phyloP scores from a whole-genome alignment of 2,888 invertebrate genomes.

The Orthosia gothica region DNA sequence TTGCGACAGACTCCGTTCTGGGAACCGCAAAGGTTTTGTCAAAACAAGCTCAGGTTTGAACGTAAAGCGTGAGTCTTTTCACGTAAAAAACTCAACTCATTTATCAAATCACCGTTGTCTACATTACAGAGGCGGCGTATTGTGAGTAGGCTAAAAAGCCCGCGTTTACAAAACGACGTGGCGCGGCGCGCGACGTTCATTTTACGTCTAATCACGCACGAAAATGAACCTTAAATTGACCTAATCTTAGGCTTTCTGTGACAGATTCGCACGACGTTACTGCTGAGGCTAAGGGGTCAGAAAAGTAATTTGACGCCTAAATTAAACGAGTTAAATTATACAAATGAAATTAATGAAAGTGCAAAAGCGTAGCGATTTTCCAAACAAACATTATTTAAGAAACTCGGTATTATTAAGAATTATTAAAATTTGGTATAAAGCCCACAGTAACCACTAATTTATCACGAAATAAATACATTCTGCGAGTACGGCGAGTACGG shows the following conservation, averaged over 20 bases:
- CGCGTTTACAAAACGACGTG: conserved; percentile 79
- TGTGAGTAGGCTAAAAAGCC: conserved; percentile 87
- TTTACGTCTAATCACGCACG: conserved; percentile 69
- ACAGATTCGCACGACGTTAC: conserved; percentile 55
- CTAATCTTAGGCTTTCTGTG: conserved; percentile 63
- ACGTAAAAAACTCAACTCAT: conserved; percentile 85
- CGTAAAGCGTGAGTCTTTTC: conserved; percentile 81
- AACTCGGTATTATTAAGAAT: conserved; percentile 71
- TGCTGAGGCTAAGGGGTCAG: conserved; percentile 65
- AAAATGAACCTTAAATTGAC: conserved; percentile 77
- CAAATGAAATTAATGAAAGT: conserved; percentile 85
- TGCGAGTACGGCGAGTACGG: neutral
- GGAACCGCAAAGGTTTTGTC: conserved; percentile 78
- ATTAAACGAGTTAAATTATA: conserved; percentile 86
- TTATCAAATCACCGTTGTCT: conserved; percentile 89
- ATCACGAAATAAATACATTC: conserved; percentile 7
- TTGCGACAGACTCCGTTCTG: conserved; percentile 74
- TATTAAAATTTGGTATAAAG: conserved; percentile 51
- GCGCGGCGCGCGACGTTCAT: conserved; percentile 73
- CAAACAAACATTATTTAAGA: conserved; percentile 77
- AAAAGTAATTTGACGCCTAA: conserved; percentile 82
- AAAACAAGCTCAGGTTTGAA: conserved; percentile 79
- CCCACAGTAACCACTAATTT: conserved; percentile 42
- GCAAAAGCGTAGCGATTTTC: conserved; percentile 81
- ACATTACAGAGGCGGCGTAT: conserved; percentile 84